These are phyloP conservation scores for Pterocles gutturalis DNA, from an alignment of 2,113 vertebrate genomes.

Conservation along the genomic window DNA sequence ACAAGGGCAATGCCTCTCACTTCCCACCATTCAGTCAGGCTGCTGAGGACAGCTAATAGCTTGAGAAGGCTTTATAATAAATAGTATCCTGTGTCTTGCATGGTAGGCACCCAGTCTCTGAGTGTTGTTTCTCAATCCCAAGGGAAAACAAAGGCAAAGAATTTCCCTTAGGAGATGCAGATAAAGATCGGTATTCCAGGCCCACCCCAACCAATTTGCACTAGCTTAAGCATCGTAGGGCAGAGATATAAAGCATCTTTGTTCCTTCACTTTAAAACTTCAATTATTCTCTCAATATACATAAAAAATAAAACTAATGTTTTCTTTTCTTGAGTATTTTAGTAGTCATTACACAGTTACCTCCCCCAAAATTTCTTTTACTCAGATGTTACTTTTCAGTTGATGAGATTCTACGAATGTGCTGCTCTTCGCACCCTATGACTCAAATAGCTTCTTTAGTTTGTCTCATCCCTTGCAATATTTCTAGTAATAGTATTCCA, in stretches of 20 bases:
- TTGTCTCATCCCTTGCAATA: neutral
- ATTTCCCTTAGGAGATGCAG: neutral
- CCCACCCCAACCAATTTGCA: neutral
- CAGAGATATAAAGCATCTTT: neutral
- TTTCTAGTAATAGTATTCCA: neutral
- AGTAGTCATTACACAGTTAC: neutral
- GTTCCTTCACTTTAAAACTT: neutral
- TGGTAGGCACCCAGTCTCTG: neutral
- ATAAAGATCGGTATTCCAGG: neutral
- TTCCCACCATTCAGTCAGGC: neutral
- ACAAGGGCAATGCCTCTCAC: neutral
- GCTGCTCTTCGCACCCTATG: neutral
- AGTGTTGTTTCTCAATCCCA: neutral
- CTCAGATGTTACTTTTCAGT: neutral
- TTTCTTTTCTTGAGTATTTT: neutral
- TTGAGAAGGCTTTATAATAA: neutral
- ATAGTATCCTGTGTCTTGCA: neutral
- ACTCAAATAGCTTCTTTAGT: neutral
- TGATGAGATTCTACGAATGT: neutral
- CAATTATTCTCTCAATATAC: neutral
- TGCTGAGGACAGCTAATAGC: neutral
- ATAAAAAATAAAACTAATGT: neutral
- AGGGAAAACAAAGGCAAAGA: neutral
- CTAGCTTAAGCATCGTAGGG: neutral
- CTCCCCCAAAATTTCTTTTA: neutral